phyloP scores from a whole-genome alignment of 2,113 vertebrate genomes.

The Hippocampus barbouri region DNA sequence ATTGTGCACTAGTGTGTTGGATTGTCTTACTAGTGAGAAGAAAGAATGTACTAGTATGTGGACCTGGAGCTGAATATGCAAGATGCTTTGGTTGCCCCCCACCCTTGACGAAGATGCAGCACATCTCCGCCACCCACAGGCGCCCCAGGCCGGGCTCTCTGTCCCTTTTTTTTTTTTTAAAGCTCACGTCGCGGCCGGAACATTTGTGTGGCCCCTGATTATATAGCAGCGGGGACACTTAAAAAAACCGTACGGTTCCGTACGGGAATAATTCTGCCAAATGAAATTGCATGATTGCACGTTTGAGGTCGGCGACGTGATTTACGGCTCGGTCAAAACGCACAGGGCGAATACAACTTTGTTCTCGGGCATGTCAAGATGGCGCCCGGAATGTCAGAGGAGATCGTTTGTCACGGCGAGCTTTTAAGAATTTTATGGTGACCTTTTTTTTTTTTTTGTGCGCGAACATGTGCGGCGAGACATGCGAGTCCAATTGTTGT shows the following conservation, averaged over 20 bases:
- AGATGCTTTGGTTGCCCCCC: background rate
- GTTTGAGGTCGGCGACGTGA: slow-evolving; percentile 26
- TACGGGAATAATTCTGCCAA: slow-evolving; percentile 14
- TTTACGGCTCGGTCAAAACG: slow-evolving; percentile 16
- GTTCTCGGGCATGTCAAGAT: slow-evolving; percentile 13
- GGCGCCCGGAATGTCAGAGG: slow-evolving; percentile 8
- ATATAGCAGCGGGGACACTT: slow-evolving; percentile 38
- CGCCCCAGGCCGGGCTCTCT: slow-evolving; percentile 28
- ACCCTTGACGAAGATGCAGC: slow-evolving; percentile 45
- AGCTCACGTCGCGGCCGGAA: slow-evolving; percentile 34
- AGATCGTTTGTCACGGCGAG: slow-evolving; percentile 1
- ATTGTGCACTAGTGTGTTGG: slow-evolving; percentile 3
- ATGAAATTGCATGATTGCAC: slow-evolving; percentile 30
- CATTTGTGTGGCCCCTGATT: slow-evolving; percentile 60
- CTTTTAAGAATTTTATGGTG: slow-evolving; percentile 1
- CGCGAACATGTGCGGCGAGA: slow-evolving; percentile 13
- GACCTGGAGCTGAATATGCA: too few relatives aligned
- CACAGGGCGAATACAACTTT: slow-evolving; percentile 11
- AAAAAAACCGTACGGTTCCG: slow-evolving; percentile 32
- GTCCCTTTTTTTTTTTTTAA: slow-evolving; percentile 10
- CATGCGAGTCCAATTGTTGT: slow-evolving; percentile 32
- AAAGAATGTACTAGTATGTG: too few relatives aligned
- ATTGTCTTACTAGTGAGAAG: too few relatives aligned
- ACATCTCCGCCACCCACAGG: slow-evolving; percentile 42
- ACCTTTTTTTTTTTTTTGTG: background rate